These are phyloP conservation scores for Drosophila jambulina DNA, from an alignment of 1,140 invertebrate species.

Conservation along the genomic window DNA sequence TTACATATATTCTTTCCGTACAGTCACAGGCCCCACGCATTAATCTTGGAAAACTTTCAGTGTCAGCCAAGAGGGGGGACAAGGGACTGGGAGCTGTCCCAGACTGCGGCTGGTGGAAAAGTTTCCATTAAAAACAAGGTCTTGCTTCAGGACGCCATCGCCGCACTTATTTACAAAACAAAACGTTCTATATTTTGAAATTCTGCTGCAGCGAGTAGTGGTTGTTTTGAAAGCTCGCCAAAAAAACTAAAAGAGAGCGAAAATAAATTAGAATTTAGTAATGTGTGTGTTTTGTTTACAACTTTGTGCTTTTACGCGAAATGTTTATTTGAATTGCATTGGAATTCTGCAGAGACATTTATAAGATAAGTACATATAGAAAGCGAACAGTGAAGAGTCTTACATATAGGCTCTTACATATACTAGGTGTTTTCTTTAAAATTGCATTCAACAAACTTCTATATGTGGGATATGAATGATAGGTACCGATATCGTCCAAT, in stretches of 20 bases:
- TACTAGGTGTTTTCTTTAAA: slow-evolving; percentile 10
- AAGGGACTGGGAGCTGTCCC: not conserved
- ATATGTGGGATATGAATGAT: slow-evolving; percentile 21
- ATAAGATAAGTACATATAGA: slow-evolving; percentile 32
- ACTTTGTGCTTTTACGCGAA: slow-evolving; percentile 45
- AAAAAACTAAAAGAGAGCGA: not conserved
- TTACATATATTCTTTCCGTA: not conserved
- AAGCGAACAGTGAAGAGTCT: slow-evolving; percentile 10
- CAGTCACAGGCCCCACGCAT: slow-evolving; percentile 4
- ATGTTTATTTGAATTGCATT: slow-evolving; percentile 47
- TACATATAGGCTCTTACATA: slow-evolving; percentile 11
- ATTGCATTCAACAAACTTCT: slow-evolving; percentile 45
- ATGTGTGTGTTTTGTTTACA: slow-evolving; percentile 32
- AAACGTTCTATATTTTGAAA: slow-evolving; percentile 34
- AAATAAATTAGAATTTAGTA: slow-evolving; percentile 32
- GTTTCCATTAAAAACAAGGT: slow-evolving; percentile 52
- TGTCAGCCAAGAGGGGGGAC: slow-evolving; percentile 9
- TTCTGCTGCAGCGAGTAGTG: slow-evolving; percentile 8
- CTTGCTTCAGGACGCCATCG: slow-evolving; percentile 13
- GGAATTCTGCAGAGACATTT: slow-evolving; percentile 40
- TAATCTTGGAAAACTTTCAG: slow-evolving; percentile 45
- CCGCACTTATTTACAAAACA: slow-evolving; percentile 38
- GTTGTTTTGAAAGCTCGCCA: slow-evolving; percentile 31
- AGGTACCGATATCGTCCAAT: slow-evolving; percentile 22
- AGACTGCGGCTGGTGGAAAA: slow-evolving; percentile 21